These are phyloP conservation scores for Crocodylus rhombifer DNA, from an alignment of 2,797 vertebrate genomes.

Conservation along the genomic window DNA sequence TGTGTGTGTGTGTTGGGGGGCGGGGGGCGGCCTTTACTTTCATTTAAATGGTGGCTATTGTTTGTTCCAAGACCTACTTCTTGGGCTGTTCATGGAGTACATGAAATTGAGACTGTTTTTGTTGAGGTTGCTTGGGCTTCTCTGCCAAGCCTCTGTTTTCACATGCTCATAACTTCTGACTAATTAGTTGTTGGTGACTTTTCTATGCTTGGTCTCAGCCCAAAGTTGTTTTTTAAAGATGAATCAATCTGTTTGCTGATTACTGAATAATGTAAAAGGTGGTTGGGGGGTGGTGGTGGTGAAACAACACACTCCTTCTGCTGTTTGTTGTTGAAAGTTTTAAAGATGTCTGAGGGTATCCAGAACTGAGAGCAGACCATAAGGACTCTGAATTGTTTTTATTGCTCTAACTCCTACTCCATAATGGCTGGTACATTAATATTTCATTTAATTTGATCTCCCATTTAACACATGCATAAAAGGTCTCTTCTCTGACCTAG, in stretches of 20 bases:
- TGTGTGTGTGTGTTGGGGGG: neutral
- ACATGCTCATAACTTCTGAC: neutral
- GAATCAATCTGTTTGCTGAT: neutral
- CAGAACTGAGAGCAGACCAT: neutral
- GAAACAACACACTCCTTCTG: neutral
- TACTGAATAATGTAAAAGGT: slow-evolving; percentile 17
- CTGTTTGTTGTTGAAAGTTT: neutral
- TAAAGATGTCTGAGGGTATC: neutral
- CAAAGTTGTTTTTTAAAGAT: neutral
- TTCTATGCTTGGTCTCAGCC: neutral
- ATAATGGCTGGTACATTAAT: neutral
- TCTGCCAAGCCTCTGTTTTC: slow-evolving; percentile 15
- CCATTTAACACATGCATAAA: neutral
- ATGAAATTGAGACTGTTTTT: neutral
- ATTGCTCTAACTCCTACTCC: neutral
- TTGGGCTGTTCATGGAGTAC: neutral
- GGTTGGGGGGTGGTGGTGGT: neutral
- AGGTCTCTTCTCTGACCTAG: neutral
- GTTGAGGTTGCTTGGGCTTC: neutral
- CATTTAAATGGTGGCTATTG: neutral
- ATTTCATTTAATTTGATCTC: neutral
- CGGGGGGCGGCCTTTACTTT: neutral
- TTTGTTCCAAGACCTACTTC: neutral
- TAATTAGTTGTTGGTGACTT: neutral
- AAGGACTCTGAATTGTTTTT: neutral